Evolutionary conservation across 1,140 invertebrate species (phyloP), one percentile per base, ranked within the genome.

Genomic region (Wiebesia pumilae): DNA sequence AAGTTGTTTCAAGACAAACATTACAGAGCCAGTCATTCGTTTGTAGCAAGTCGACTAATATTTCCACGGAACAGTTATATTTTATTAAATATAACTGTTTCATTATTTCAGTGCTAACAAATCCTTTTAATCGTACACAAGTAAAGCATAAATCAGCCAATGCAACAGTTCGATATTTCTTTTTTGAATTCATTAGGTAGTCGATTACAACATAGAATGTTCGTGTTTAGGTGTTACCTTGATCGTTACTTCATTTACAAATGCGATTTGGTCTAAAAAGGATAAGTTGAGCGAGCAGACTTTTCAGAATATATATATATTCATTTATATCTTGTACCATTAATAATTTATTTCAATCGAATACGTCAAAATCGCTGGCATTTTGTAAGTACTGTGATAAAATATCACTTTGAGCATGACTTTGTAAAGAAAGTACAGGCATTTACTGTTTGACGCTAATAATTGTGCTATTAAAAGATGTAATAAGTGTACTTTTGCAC

Each of bases 401-500:
- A 81, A 81, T 81, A 67, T 43, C 73, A 51, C 43, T 77, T 30
- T 33, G n/a, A 78, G 14, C 30, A 54, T 24, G 77, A 54, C 24
- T 78, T 78, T 54, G 77, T 78, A 33, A 71, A 71, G 30, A 71
- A 82, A 51, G 33, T 71, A 71, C 54, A 43, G 43, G 67, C 65
- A 51, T 69, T 82, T 51, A 38, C 21, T 35, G 71, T 75, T 58
- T 84, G 83, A 84, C 38, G 47, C 35, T 38, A 58, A 84, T 78
- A 83, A 84, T 84, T 62, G 35, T 43, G n/a, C 71, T 78, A 84
- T 77, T 84, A 84, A 84, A 84, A 62, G 54, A 24, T 77, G 27
- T 78, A 84, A 65, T 84, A 77, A 84, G 73, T 83, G 69, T 75
- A 83, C 69, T 83, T 75, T 83, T 58, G 47, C 71, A 80, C 78